Evolutionary conservation across 2,797 vertebrate species (phyloP), one percentile per base, ranked within the genome.

Genomic region (Octomys mimax): DNA sequence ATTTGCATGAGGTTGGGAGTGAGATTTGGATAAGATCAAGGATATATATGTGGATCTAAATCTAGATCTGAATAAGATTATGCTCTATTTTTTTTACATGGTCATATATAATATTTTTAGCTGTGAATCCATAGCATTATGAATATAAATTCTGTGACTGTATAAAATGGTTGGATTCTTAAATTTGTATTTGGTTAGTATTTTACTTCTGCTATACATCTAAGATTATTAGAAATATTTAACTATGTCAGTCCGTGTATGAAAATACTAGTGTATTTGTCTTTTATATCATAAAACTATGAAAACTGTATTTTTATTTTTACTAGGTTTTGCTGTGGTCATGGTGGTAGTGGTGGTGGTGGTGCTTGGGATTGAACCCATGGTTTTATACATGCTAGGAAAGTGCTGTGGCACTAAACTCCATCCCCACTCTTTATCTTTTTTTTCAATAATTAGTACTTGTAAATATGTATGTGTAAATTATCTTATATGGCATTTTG

Each of bases 81-180:
- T 42, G 28, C 91, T 91, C 59, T 31, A 54, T 33, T 96, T 95
- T 95, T 90, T 94, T 59, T 64, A 33, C 8, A 77, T 12, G 75
- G 59, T 24, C 87, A 66, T 54, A 42, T 57, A 36, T 31, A 87
- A 33, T 59, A 71, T 11, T 92, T 90, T 90, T 28, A 84, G 49
- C 52, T 77, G 24, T 77, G 22, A 22, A 22, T 61, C 19, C 28
- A 14, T 14, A 42, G 46, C 39, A 36, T 62, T 86, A 75, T 3
- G 11, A 86, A 61, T 61, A 84, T 14, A 92, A 42, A 49, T 52
- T 88, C 85, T 95, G 31, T 89, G 26, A 24, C 61, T 81, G 0
- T 75, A 61, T 75, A 75, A 31, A 4, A 52, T 57, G 57, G 90
- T 64, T 87, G 42, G 79, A 85, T 68, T 90, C 89, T 36, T 0